phyloP scores from a whole-genome alignment of 2,113 vertebrate species.

The Electrona antarctica region DNA sequence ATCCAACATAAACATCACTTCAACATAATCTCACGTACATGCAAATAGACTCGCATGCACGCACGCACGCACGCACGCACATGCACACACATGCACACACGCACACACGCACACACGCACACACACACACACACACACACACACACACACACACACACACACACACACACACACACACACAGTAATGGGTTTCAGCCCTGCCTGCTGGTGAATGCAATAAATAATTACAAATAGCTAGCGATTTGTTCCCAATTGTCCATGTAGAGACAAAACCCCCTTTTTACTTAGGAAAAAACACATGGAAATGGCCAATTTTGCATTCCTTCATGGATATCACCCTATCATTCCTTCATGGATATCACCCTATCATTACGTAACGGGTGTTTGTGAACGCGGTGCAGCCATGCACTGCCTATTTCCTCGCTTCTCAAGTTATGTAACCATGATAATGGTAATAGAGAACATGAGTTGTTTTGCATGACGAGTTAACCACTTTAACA shows the following conservation, averaged over 20 bases:
- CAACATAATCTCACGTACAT: too few relatives aligned
- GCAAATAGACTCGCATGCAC: not conserved
- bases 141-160: not conserved
- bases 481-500: not conserved
- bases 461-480: not conserved
- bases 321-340: not conserved
- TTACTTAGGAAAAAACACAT: slow-evolving; percentile 24
- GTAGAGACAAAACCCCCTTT: slow-evolving; percentile 8
- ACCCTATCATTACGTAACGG: slow-evolving; percentile 4
- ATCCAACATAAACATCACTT: too few relatives aligned
- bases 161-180: slow-evolving; percentile 15
- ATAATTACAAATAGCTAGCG: slow-evolving; percentile 30
- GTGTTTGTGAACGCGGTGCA: not conserved
- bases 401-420: not conserved
- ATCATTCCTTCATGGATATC: not conserved
- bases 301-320: slow-evolving; percentile 13
- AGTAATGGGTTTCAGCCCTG: slow-evolving; percentile 9
- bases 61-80: not conserved
- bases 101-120: slow-evolving; percentile 12
- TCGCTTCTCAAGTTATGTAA: not conserved
- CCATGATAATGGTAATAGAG: not conserved
- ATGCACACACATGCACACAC: not conserved
- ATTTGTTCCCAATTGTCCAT: slow-evolving; percentile 19
- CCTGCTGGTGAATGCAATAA: not conserved
- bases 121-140: not conserved